Percentiles rank a stretch among this genome's conserved stretches.
phyloP scores from a whole-genome alignment of 2,797 vertebrate genomes.

The Apogon talboti region DNA sequence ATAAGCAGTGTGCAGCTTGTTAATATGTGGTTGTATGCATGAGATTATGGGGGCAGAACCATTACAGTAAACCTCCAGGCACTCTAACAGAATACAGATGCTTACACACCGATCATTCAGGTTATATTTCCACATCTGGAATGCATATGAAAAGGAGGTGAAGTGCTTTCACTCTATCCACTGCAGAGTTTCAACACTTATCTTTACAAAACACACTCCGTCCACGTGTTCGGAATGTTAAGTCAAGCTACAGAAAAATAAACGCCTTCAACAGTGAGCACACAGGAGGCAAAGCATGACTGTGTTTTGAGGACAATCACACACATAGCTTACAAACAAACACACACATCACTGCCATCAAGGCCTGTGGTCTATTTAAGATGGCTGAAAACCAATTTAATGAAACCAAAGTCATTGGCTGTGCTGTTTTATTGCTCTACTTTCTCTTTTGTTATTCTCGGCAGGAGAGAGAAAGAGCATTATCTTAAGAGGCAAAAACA shows the following conservation, averaged over 20 bases:
- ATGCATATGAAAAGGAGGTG: slow-evolving; percentile 34
- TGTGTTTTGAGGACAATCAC: slow-evolving; percentile 31
- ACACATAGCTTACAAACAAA: slow-evolving; percentile 28
- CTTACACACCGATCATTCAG: slow-evolving; percentile 18
- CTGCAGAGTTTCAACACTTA: slow-evolving; percentile 37
- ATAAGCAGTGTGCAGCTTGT: slow-evolving; percentile 15
- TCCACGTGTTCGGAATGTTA: slow-evolving; percentile 29
- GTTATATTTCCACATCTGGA: slow-evolving; percentile 59
- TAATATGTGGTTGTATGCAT: slow-evolving; percentile 25
- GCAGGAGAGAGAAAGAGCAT: slow-evolving; percentile 67
- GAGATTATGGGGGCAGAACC: slow-evolving; percentile 43
- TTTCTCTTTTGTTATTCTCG: slow-evolving; percentile 65
- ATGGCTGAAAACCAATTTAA: slow-evolving; percentile 68
- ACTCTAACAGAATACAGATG: slow-evolving; percentile 45
- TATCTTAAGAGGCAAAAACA: slow-evolving; percentile 72
- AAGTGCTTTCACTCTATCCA: slow-evolving; percentile 26
- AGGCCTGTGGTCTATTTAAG: slow-evolving; percentile 68
- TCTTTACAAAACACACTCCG: slow-evolving; percentile 50
- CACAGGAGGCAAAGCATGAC: slow-evolving; percentile 5
- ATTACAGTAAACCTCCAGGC: slow-evolving; percentile 28
- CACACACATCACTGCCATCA: slow-evolving; percentile 33
- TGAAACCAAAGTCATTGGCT: slow-evolving; percentile 63
- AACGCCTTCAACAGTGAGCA: slow-evolving; percentile 21
- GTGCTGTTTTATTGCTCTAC: slow-evolving; percentile 65
- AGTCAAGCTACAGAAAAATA: slow-evolving; percentile 12